Percentiles rank a stretch among this genome's conserved stretches.
Conservation (phyloP, 1,140 invertebrate species). For the Ceratosolen fusciceps region DNA sequence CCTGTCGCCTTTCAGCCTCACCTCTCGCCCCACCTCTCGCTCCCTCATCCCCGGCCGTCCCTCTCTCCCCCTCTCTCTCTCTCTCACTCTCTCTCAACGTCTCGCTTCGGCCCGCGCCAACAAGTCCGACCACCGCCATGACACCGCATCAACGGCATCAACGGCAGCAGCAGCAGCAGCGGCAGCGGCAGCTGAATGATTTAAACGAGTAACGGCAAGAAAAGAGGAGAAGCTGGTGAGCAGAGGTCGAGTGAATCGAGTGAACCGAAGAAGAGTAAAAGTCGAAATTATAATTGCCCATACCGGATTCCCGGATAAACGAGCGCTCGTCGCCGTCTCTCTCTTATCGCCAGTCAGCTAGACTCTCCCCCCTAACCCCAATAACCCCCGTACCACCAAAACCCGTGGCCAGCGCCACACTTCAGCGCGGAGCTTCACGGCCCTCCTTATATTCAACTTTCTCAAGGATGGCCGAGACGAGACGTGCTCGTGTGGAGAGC, state of each 20-base stretch:
- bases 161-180: no score
- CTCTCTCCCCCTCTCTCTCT: no score
- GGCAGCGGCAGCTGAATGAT: slow-evolving; percentile 9
- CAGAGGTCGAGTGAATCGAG: not conserved
- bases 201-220: not conserved
- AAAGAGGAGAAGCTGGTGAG: not conserved
- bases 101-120: no score
- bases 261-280: not conserved
- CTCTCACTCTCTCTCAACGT: no score
- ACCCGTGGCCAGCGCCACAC: no score
- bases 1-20: slow-evolving; percentile 16
- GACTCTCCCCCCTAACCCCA: no score
- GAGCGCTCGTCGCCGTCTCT: not conserved
- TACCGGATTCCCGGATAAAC: not conserved
- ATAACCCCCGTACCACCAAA: no score
- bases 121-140: no score
- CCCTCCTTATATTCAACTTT: not conserved
- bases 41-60: no score
- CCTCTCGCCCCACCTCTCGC: not conserved
- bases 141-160: no score
- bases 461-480: not conserved
- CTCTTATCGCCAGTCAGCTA: not conserved
- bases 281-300: slow-evolving; percentile 22
- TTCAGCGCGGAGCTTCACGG: no score
- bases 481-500: not conserved